Evolutionary conservation across 1,140 invertebrate species (phyloP).

Genomic region (Thaumetopoea pityocampa): DNA sequence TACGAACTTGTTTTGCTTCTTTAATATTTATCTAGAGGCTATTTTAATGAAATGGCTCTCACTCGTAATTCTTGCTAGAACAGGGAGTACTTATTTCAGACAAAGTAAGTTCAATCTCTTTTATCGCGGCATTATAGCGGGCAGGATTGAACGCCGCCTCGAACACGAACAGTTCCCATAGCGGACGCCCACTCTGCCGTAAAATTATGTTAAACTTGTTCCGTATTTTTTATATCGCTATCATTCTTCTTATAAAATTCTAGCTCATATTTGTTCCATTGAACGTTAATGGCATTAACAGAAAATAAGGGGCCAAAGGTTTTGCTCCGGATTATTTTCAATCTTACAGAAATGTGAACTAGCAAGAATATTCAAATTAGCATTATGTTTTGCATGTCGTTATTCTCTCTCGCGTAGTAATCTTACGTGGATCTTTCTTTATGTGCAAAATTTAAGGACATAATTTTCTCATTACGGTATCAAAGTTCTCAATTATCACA

Average conservation of each 20-base stretch:
- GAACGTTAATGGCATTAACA: constrained; percentile 14
- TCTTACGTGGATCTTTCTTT: constrained; percentile 12
- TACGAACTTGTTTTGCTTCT: background rate
- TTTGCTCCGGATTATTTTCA: too few relatives aligned
- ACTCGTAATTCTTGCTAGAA: constrained; percentile 38
- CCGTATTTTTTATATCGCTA: constrained; percentile 46
- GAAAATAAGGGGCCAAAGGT: constrained; percentile 5
- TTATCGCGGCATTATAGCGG: constrained; percentile 60
- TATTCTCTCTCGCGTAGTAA: too few relatives aligned
- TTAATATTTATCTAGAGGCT: constrained; percentile 5
- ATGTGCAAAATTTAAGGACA: constrained; percentile 13
- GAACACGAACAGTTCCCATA: constrained; percentile 43
- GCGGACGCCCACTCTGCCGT: constrained; percentile 48
- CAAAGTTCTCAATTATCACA: constrained; percentile 16
- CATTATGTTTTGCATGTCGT: too few relatives aligned
- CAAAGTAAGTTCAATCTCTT: constrained; percentile 67
- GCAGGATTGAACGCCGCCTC: constrained; percentile 49
- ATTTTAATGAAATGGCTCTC: constrained; percentile 37
- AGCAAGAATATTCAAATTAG: too few relatives aligned
- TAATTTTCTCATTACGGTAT: constrained; percentile 7
- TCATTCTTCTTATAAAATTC: constrained; percentile 40
- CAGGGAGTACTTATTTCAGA: constrained; percentile 52
- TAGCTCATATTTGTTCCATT: constrained; percentile 26
- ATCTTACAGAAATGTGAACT: too few relatives aligned
- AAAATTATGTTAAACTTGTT: constrained; percentile 67